Evolutionary conservation across 2,888 invertebrate species (phyloP).

Genomic region (Bimastos eiseni): DNA sequence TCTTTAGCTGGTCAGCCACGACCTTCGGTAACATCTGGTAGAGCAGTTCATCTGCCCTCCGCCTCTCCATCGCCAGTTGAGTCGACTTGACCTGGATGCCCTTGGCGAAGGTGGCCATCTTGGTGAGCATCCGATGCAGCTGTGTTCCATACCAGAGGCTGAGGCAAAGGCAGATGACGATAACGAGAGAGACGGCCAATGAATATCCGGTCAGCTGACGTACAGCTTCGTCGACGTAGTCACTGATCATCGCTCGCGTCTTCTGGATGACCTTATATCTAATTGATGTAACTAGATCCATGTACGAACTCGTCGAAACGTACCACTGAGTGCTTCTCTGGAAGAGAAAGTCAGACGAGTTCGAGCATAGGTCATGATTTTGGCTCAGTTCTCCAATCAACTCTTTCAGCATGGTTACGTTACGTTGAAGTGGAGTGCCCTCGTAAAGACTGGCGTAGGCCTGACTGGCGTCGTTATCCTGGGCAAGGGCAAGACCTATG

Average conservation of each 20-base stretch:
- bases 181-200: constrained; percentile 26
- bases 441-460: not conserved
- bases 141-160: constrained; percentile 35
- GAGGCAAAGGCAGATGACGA: constrained; percentile 25
- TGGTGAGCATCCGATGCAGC: constrained; percentile 33
- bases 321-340: constrained; percentile 9
- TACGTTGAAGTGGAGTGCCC: not conserved
- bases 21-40: constrained; percentile 40
- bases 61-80: constrained; percentile 36
- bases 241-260: not conserved
- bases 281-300: constrained; percentile 2
- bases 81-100: constrained; percentile 34
- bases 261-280: not conserved
- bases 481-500: not conserved
- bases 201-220: constrained; percentile 28
- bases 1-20: constrained; percentile 39
- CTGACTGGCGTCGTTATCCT: not conserved
- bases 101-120: constrained; percentile 24
- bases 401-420: not conserved
- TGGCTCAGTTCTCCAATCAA: not conserved
- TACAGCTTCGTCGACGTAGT: constrained; percentile 20
- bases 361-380: not conserved
- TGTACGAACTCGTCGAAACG: constrained; percentile 18
- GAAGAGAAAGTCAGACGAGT: not conserved
- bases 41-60: constrained; percentile 37